A percentile compares a stretch with the other conserved stretches of the same genome.
phyloP scores from a whole-genome alignment of 2,888 invertebrate genomes.

The Drymonia ruficornis region DNA sequence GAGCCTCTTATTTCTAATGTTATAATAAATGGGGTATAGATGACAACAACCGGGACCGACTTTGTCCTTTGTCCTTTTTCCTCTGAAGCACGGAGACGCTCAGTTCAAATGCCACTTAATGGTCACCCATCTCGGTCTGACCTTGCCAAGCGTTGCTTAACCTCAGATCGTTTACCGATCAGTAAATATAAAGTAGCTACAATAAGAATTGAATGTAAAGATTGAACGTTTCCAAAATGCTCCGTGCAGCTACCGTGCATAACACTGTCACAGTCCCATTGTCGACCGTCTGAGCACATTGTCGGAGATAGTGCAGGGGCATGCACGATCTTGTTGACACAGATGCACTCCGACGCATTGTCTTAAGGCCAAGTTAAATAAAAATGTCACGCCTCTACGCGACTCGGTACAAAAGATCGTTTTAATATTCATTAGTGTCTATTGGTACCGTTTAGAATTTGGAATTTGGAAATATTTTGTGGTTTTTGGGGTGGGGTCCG shows the following conservation, averaged over 20 bases:
- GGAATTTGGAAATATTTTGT: slow-evolving; percentile 47
- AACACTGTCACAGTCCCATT: neutral
- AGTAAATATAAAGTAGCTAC: too few relatives aligned
- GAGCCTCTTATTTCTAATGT: too few relatives aligned
- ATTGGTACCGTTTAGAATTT: slow-evolving; percentile 53
- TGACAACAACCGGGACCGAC: too few relatives aligned
- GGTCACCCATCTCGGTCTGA: too few relatives aligned
- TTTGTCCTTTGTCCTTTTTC: too few relatives aligned
- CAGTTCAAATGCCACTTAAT: too few relatives aligned
- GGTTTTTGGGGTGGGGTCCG: slow-evolving; percentile 12
- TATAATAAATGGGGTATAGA: too few relatives aligned
- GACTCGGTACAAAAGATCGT: slow-evolving; percentile 29
- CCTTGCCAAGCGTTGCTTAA: too few relatives aligned
- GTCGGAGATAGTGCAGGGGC: neutral
- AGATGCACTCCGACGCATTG: slow-evolving; percentile 56
- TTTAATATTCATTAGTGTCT: slow-evolving; percentile 61
- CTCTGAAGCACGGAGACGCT: too few relatives aligned
- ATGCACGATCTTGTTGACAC: slow-evolving; percentile 56
- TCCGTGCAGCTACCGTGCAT: neutral
- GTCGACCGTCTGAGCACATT: neutral
- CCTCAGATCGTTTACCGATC: too few relatives aligned
- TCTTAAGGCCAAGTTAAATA: slow-evolving; percentile 59
- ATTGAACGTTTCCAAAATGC: neutral
- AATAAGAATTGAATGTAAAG: too few relatives aligned
- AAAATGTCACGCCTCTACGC: slow-evolving; percentile 56